Conservation (phyloP, 2,113 vertebrate genomes). For the Halichoeres trimaculatus region DNA sequence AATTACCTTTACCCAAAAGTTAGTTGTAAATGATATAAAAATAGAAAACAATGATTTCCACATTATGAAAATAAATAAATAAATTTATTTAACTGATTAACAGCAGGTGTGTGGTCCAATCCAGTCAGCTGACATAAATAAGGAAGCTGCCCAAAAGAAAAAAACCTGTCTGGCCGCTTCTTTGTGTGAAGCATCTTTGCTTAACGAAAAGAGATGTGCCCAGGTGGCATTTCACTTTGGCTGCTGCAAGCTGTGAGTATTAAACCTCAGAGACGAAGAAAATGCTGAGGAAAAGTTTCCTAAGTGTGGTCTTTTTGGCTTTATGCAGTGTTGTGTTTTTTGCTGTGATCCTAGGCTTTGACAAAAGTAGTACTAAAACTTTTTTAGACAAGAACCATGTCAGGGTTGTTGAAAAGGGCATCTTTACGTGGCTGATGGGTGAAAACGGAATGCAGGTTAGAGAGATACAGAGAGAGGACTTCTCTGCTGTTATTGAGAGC, state of each 20-base stretch:
- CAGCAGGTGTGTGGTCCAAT: neutral
- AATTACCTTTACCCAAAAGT: too few relatives aligned
- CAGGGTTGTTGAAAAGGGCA: rapidly evolving
- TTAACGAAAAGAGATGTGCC: constrained; percentile 40
- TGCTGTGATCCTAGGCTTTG: neutral
- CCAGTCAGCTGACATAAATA: constrained; percentile 12
- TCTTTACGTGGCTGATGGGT: rapidly evolving
- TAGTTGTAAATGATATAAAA: too few relatives aligned
- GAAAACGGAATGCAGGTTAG: rapidly evolving
- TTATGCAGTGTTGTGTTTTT: neutral
- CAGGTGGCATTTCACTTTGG: neutral
- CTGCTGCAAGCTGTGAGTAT: neutral
- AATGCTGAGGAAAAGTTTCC: constrained; percentile 26
- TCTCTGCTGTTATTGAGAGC: too few relatives aligned
- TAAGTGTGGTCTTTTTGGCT: neutral
- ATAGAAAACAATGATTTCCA: neutral
- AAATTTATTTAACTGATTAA: constrained; percentile 10
- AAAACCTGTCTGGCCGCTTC: constrained; percentile 41
- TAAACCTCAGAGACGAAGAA: neutral
- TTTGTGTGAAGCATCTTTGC: constrained; percentile 21
- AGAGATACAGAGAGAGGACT: rapidly evolving
- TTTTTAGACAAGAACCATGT: rapidly evolving
- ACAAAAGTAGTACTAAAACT: rapidly evolving
- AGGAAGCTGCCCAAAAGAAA: constrained; percentile 33
- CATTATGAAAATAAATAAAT: rapidly evolving